Base-by-base conservation (phyloP, 2,888 invertebrate genomes). In the Aphrophora alni region DNA sequence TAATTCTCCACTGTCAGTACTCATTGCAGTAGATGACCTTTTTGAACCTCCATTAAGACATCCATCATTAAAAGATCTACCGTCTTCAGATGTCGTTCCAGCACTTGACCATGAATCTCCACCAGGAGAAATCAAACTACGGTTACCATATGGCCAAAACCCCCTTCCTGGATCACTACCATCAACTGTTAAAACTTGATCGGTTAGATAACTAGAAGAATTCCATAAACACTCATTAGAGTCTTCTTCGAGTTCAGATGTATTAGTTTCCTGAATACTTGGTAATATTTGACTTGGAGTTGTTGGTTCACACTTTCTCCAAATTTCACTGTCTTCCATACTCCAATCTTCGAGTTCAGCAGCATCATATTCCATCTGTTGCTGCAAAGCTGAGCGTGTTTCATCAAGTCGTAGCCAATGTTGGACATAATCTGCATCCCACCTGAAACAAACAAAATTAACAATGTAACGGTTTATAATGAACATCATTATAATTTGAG, bases 261-360 rank as follows among this genome's bases (percentile, higher is more conserved):
- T 91, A 87, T 93, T 93, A 85, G 93, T 93, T 87, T 94, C 94
- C 86, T 93, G 92, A 85, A 94, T 94, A 87, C 93, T 93, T 0
- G 94, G 93, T 84, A 94, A 59, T 38, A 78, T 72, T 75, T 81
- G 81, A 38, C 70, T 81, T 92, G 33, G 92, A 91, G 72, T 92
- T 87, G 80, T 80, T 74, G 77, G 59, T 75, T 78, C 77, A 7
- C 44, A 38, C 27, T 71, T 70, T 17, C 38, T 38, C 80, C 72
- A 44, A 27, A 75, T 59, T 44, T 80, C 73, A 1, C 83, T 83
- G 51, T 84, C 84, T 70, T 85, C 86, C 82, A 94, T 88, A 87
- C 93, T 94, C 95, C 95, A 95, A 87, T 95, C 94, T 88, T 95
- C 94, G 83, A 95, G 88, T 87, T 95, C 95, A 2, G 94, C 93